Evolutionary conservation across 2,888 invertebrate species (phyloP).

Genomic region (Lathronympha strigana): DNA sequence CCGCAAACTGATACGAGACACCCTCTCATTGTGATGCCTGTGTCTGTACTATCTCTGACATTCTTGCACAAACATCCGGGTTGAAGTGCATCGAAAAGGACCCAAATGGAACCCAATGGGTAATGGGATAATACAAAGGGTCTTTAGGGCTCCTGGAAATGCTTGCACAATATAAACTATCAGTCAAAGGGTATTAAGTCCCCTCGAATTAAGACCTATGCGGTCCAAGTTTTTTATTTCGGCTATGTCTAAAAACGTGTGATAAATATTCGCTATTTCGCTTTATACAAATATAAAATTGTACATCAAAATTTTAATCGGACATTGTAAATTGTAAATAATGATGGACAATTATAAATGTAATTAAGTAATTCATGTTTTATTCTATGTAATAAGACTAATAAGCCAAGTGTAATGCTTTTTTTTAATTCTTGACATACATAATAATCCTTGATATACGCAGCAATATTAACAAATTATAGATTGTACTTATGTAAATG

Average conservation of each 20-base stretch:
- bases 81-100: background rate
- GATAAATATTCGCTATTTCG: conserved; percentile 28
- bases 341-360: conserved; percentile 33
- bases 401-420: conserved; percentile 33
- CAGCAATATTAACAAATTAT: conserved; percentile 36
- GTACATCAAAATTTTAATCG: conserved; percentile 15
- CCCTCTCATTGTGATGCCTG: conserved; percentile 88
- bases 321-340: conserved; percentile 38
- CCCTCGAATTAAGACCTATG: background rate
- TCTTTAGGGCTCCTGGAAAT: background rate
- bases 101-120: background rate
- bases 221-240: background rate
- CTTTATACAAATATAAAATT: conserved; percentile 20
- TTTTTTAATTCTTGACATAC: conserved; percentile 34
- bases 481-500: conserved; percentile 37
- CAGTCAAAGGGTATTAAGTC: background rate
- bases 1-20: conserved; percentile 95
- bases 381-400: conserved; percentile 32
- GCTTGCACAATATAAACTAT: background rate
- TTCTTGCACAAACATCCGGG: background rate
- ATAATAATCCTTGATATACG: conserved; percentile 31
- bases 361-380: conserved; percentile 30
- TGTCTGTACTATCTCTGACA: conserved; percentile 44
- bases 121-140: background rate
- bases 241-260: conserved; percentile 37